Percentiles rank a stretch among this genome's conserved stretches.
These are phyloP conservation scores for Coryphaenoides rupestris DNA, from an alignment of 2,113 vertebrate species.

Conservation along the genomic window DNA sequence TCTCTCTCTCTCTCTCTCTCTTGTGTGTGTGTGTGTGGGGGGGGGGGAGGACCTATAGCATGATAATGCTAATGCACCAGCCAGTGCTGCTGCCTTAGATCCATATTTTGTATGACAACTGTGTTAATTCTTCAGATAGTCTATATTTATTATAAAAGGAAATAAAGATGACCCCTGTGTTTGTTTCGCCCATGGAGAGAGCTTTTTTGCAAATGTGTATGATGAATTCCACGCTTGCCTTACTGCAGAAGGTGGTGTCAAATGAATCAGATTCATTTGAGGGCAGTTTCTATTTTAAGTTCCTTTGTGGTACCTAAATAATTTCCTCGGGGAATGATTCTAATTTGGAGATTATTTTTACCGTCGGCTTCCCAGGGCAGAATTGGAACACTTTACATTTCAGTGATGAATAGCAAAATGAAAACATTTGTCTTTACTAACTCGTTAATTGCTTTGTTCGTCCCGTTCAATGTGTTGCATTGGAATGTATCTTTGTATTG, in stretches of 20 bases:
- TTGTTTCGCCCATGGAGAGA: conserved; percentile 27
- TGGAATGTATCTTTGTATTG: too few species aligned
- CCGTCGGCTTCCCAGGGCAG: conserved; percentile 8
- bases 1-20: too few species aligned
- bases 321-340: conserved; percentile 28
- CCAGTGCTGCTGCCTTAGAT: too few species aligned
- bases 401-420: too few species aligned
- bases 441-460: too few species aligned
- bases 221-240: neutral
- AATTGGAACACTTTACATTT: neutral
- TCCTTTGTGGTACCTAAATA: conserved; percentile 19
- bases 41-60: too few species aligned
- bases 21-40: too few species aligned
- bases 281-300: conserved; percentile 24
- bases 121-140: conserved; percentile 33
- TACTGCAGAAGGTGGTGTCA: neutral
- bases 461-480: too few species aligned
- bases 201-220: conserved; percentile 6
- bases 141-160: too few species aligned
- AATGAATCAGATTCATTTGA: conserved; percentile 23
- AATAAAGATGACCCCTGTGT: conserved; percentile 22
- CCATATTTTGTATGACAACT: neutral
- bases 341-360: conserved; percentile 3
- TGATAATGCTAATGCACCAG: too few species aligned
- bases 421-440: too few species aligned